phyloP scores from a whole-genome alignment of 2,797 vertebrate species.

The Xenopus petersii region DNA sequence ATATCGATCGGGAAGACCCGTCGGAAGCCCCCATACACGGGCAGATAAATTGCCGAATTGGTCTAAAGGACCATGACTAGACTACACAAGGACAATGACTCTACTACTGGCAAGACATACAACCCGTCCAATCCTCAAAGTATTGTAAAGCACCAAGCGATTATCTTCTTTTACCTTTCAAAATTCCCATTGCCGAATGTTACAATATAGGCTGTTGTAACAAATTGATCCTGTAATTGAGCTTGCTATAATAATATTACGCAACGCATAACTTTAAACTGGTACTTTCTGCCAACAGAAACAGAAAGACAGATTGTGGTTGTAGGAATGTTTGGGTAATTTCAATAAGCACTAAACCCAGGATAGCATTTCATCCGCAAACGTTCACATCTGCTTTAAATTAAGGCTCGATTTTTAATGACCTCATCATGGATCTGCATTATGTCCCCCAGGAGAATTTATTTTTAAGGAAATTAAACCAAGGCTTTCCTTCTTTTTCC shows the following conservation, averaged over 20 bases:
- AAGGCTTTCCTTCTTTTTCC: conserved; percentile 23
- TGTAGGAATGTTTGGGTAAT: conserved; percentile 32
- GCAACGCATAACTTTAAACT: neutral
- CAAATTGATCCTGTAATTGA: conserved; percentile 22
- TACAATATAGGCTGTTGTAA: conserved; percentile 21
- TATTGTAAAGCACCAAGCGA: too few relatives aligned
- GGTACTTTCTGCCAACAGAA: conserved; percentile 25
- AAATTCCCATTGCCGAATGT: conserved; percentile 5
- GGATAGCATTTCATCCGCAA: conserved; percentile 22
- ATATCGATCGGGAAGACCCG: too few relatives aligned
- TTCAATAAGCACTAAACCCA: conserved; percentile 33
- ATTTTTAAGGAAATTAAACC: conserved; percentile 36
- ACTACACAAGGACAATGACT: too few relatives aligned
- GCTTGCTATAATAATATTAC: conserved; percentile 29
- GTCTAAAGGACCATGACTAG: too few relatives aligned
- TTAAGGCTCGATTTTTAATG: conserved; percentile 31
- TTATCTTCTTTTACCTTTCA: too few relatives aligned
- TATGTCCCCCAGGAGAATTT: conserved; percentile 23
- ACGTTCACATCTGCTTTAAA: conserved; percentile 35
- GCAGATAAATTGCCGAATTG: too few relatives aligned
- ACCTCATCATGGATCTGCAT: conserved; percentile 36
- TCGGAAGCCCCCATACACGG: too few relatives aligned
- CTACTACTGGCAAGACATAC: too few relatives aligned
- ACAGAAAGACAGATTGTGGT: conserved; percentile 27
- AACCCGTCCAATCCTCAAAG: too few relatives aligned